Conservation (phyloP, 1,140 invertebrate genomes). For the Pomphorhynchus laevis region DNA sequence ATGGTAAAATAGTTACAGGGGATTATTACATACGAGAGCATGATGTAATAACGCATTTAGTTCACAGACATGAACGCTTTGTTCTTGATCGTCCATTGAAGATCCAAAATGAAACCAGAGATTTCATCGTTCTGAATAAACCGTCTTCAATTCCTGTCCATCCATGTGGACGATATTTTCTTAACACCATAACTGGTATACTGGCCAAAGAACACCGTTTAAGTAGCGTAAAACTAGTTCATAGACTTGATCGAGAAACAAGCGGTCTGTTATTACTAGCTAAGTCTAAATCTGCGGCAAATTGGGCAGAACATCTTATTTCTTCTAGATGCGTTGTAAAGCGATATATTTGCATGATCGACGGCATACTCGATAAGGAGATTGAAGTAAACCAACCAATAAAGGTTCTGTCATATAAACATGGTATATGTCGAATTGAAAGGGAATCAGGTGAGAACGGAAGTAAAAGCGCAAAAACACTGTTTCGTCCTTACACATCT, state of each 20-base stretch:
- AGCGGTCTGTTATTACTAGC: constrained; percentile 69
- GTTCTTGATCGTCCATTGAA: constrained; percentile 60
- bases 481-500: neutral
- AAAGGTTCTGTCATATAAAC: too few species aligned
- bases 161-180: constrained; percentile 67
- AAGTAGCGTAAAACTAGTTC: constrained; percentile 16
- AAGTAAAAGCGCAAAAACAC: neutral
- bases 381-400: too few species aligned
- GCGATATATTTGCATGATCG: too few species aligned
- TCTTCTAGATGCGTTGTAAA: too few species aligned
- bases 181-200: constrained; percentile 77
- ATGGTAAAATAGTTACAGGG: constrained; percentile 50
- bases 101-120: constrained; percentile 76
- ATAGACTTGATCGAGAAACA: constrained; percentile 42
- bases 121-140: constrained; percentile 95
- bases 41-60: constrained; percentile 23
- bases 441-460: neutral
- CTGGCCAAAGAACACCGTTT: constrained; percentile 60
- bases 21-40: constrained; percentile 68
- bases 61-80: constrained; percentile 79
- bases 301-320: too few species aligned
- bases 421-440: neutral
- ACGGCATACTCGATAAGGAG: too few species aligned
- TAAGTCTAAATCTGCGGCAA: too few species aligned
- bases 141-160: constrained; percentile 94